Base-by-base conservation (phyloP, 2,888 invertebrate genomes). In the Archips xylosteana region DNA sequence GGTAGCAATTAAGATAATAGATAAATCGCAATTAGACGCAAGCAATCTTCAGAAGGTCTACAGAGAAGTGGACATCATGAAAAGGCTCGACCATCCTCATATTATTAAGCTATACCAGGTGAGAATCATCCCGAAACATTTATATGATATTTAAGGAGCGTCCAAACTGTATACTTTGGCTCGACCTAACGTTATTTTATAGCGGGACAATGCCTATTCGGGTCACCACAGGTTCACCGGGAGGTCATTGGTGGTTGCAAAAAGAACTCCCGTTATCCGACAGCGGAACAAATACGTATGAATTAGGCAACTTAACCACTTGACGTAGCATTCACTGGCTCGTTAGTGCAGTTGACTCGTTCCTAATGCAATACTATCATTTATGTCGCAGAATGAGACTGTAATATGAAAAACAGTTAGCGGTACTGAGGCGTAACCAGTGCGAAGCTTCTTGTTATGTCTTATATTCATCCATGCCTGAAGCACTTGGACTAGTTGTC, bases 101-200 rank as follows among this genome's bases (percentile, higher is more conserved):
- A 99, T 99, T 88, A 98, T 99, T 89, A 99, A 99, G 94, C 95
- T 99, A 86, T 99, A 98, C 94, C 98, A 99, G 96, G 98, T 98
- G 87, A 94, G 92, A 79, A 77, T 70, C 2, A 10, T 63, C 59
- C 63, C 10, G n/a, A 9, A 63, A 34, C 34, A 47, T 13, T 63
- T 47, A 12, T 15, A 42, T 39, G 3, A 32, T 45, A 63, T 51
- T 73, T 72, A 66, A 34, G 59, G 49, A 71, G 64, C 36, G 47
- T 71, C 15, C 34, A 23, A 45, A 63, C 15, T 54, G 62, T 15
- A 8, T 63, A 2, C 13, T 47, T 36, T 3, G 34, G 49, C 42
- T 66, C 45, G 6, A 45, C 13, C n/a, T n/a, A 74, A 54, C 74
- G 64, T 65, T 65, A 74, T 47, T 45, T 65, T 60, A 60, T 70